phyloP scores from a whole-genome alignment of 2,113 vertebrate genomes.

The Corythoichthys intestinalis region DNA sequence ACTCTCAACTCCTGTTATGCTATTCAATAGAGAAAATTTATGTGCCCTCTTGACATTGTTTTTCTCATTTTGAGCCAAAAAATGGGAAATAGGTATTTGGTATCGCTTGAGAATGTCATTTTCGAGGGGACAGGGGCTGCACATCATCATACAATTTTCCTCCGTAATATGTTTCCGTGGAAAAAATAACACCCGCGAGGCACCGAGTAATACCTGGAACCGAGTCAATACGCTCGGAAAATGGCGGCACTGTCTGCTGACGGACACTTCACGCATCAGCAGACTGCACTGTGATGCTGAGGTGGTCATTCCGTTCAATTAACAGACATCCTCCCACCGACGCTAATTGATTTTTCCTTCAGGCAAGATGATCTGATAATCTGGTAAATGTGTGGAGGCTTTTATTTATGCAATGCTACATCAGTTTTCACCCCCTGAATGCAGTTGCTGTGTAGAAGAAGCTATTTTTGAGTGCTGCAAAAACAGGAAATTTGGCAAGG shows the following conservation, averaged over 20 bases:
- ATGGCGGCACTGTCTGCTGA: not conserved
- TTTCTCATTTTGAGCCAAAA: constrained; percentile 2
- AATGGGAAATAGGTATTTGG: not conserved
- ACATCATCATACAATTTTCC: constrained; percentile 16
- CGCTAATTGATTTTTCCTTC: constrained; percentile 39
- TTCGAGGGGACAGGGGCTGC: not conserved
- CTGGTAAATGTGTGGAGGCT: constrained; percentile 29
- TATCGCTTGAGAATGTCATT: not conserved
- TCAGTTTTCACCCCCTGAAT: too few relatives aligned
- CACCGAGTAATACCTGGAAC: constrained; percentile 37
- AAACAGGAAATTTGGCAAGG: not conserved
- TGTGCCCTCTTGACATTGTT: not conserved
- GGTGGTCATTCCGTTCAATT: constrained; percentile 40
- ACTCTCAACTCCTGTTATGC: not conserved
- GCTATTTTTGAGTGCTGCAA: too few relatives aligned
- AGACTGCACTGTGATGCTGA: constrained; percentile 12
- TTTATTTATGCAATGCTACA: constrained; percentile 18
- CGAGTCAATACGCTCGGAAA: constrained; percentile 18
- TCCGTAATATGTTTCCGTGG: constrained; percentile 40
- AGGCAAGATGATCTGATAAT: constrained; percentile 31
- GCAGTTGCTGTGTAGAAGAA: too few relatives aligned
- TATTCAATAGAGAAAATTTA: not conserved
- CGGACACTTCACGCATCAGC: constrained; percentile 4
- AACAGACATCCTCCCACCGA: constrained; percentile 39
- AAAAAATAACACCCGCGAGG: constrained; percentile 33